These are phyloP conservation scores for Alviniconcha strummeri DNA, from an alignment of 2,888 invertebrate species.

Conservation along the genomic window DNA sequence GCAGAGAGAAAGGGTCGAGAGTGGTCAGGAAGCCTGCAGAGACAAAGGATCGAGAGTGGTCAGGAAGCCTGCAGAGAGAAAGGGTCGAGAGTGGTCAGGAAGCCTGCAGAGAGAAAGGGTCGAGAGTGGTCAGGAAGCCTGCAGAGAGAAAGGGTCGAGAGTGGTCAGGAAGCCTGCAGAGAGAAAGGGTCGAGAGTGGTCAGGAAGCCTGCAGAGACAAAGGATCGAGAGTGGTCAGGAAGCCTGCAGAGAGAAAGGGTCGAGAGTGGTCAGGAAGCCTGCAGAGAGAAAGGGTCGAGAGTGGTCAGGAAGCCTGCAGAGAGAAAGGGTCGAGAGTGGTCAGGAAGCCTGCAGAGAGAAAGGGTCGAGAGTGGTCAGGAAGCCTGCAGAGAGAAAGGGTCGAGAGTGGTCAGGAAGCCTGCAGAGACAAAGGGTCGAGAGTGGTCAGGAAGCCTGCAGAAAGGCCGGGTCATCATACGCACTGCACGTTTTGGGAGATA, in stretches of 20 bases:
- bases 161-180: constrained; percentile 74
- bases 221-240: constrained; percentile 73
- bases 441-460: constrained; percentile 74
- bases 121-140: constrained; percentile 75
- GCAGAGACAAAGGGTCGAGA: constrained; percentile 61
- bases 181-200: constrained; percentile 71
- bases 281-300: constrained; percentile 61
- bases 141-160: constrained; percentile 61
- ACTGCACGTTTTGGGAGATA: no score
- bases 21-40: constrained; percentile 74
- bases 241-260: constrained; percentile 71
- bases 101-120: constrained; percentile 71
- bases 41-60: constrained; percentile 72
- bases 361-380: constrained; percentile 73
- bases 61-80: constrained; percentile 72
- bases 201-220: constrained; percentile 72
- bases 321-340: constrained; percentile 71
- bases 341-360: constrained; percentile 72
- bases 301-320: constrained; percentile 74
- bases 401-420: constrained; percentile 75
- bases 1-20: constrained; percentile 61
- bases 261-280: constrained; percentile 75
- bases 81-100: constrained; percentile 73
- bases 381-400: constrained; percentile 70
- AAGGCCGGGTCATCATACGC: no score